Conservation (phyloP, 1,140 invertebrate genomes). For the Psix sp. region DNA sequence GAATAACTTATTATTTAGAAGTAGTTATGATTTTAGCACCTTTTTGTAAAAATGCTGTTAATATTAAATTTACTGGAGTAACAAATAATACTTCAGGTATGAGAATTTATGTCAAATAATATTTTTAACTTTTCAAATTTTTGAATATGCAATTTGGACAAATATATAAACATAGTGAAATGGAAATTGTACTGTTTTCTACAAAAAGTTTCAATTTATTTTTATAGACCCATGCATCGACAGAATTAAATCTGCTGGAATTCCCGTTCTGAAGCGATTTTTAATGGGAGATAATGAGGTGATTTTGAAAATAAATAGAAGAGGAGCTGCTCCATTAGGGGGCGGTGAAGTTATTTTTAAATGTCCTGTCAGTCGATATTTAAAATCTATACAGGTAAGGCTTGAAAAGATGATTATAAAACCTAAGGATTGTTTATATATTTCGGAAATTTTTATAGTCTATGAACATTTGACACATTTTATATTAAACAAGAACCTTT, state of each 20-base stretch:
- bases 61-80: constrained; percentile 89
- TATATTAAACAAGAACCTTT: too few species aligned
- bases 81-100: constrained; percentile 87
- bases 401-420: constrained; percentile 62
- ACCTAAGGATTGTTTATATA: not conserved
- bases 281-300: constrained; percentile 92
- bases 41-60: constrained; percentile 94
- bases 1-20: constrained; percentile 96
- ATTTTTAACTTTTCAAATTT: too few species aligned
- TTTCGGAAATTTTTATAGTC: too few species aligned
- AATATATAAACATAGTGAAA: too few species aligned
- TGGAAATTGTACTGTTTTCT: too few species aligned
- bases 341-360: constrained; percentile 94
- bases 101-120: not conserved
- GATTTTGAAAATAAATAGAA: constrained; percentile 88
- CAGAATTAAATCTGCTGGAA: constrained; percentile 86
- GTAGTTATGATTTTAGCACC: constrained; percentile 91
- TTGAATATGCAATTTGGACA: too few species aligned
- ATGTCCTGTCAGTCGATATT: constrained; percentile 86
- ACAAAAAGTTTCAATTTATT: constrained; percentile 1
- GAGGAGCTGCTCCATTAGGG: constrained; percentile 90
- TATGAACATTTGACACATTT: too few species aligned
- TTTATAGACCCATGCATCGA: constrained; percentile 88
- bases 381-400: constrained; percentile 81
- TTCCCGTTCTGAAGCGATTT: constrained; percentile 90